These are phyloP conservation scores for Ptychoptera albimana DNA, from an alignment of 2,888 invertebrate species.

Conservation along the genomic window DNA sequence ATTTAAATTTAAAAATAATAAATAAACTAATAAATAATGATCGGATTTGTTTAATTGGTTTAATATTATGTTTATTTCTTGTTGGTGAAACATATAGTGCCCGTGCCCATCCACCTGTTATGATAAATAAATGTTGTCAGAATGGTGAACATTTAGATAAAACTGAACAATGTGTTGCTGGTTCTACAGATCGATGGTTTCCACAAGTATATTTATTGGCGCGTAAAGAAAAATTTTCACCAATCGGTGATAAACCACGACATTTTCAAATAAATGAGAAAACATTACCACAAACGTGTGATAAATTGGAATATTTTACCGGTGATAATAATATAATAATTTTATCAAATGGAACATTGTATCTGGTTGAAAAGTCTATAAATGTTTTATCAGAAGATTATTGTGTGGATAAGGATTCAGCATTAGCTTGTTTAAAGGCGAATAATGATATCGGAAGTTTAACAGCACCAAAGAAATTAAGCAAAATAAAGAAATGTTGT, in stretches of 20 bases:
- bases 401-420: constrained; percentile 50
- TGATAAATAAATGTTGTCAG: constrained; percentile 38
- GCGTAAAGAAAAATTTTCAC: constrained; percentile 19
- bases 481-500: constrained; percentile 50
- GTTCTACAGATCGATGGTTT: constrained; percentile 32
- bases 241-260: constrained; percentile 25
- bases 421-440: constrained; percentile 41
- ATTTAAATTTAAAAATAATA: no score
- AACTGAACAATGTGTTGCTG: constrained; percentile 24
- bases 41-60: no score
- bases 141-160: constrained; percentile 28
- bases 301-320: constrained; percentile 26
- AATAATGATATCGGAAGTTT: constrained; percentile 18
- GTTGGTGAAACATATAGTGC: not conserved
- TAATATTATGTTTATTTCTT: no score
- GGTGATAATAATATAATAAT: constrained; percentile 28
- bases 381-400: constrained; percentile 39
- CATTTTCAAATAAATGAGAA: constrained; percentile 30
- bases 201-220: constrained; percentile 42
- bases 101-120: constrained; percentile 19
- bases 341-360: constrained; percentile 49
- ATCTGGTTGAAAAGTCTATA: constrained; percentile 33
- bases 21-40: no score
- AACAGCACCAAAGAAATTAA: constrained; percentile 17
- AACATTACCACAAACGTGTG: constrained; percentile 22